phyloP scores from a whole-genome alignment of 2,888 invertebrate genomes.

The Cyclophora albipunctata region DNA sequence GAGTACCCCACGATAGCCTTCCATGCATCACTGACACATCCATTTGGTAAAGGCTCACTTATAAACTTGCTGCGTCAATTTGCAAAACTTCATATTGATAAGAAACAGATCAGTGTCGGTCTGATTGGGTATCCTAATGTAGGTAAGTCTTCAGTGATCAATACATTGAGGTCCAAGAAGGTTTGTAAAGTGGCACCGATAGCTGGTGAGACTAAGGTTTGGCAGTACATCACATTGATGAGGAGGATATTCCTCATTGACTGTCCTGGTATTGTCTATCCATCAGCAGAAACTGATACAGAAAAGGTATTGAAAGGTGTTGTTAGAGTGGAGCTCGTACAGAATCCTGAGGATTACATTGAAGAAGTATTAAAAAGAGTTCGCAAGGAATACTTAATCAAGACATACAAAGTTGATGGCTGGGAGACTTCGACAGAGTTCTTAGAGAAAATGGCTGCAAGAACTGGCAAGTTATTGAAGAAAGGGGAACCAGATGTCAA shows the following conservation, averaged over 20 bases:
- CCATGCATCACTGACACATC: constrained; percentile 98
- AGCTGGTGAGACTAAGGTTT: constrained; percentile 97
- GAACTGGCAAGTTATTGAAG: constrained; percentile 92
- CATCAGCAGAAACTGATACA: constrained; percentile 95
- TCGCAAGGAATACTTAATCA: constrained; percentile 88
- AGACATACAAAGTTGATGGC: constrained; percentile 90
- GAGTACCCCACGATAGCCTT: constrained; percentile 99
- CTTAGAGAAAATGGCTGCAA: constrained; percentile 90
- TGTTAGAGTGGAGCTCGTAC: constrained; percentile 95
- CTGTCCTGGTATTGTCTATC: constrained; percentile 99
- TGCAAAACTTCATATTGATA: constrained; percentile 94
- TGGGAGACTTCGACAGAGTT: constrained; percentile 92
- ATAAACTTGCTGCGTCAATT: constrained; percentile 97
- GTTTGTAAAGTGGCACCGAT: constrained; percentile 99
- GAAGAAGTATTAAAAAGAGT: constrained; percentile 90
- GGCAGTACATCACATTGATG: constrained; percentile 99
- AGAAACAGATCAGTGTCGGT: constrained; percentile 98
- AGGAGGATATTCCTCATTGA: constrained; percentile 96
- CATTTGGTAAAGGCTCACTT: constrained; percentile 97
- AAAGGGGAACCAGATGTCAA: constrained; percentile 97
- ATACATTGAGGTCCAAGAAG: constrained; percentile 95
- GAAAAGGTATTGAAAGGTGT: constrained; percentile 98
- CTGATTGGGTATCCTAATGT: constrained; percentile 99
- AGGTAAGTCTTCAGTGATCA: constrained; percentile 98
- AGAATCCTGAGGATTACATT: constrained; percentile 96